phyloP scores from a whole-genome alignment of 2,888 invertebrate species.

The Limnephilus marmoratus region DNA sequence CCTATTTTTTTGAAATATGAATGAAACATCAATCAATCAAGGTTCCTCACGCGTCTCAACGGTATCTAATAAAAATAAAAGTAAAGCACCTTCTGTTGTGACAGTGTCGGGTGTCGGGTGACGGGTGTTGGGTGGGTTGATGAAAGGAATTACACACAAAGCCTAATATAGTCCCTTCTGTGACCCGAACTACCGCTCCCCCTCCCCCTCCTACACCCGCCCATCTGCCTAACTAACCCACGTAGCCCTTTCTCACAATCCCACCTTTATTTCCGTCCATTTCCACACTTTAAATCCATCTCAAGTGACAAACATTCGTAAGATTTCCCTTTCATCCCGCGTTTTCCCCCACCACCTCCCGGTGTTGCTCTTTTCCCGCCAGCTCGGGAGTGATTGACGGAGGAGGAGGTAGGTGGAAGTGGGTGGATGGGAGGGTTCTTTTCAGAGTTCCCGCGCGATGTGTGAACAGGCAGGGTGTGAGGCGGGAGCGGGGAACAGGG shows the following conservation, averaged over 20 bases:
- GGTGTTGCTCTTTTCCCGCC: slow-evolving; percentile 43
- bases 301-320: slow-evolving; percentile 44
- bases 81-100: background rate
- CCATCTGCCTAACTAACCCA: background rate
- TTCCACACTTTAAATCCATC: slow-evolving; percentile 41
- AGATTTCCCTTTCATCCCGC: slow-evolving; percentile 27
- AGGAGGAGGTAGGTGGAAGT: background rate
- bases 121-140: background rate
- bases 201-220: background rate
- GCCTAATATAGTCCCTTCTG: background rate
- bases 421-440: background rate
- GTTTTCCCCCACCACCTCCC: background rate
- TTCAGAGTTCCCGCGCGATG: background rate
- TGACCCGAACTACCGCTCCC: background rate
- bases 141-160: background rate
- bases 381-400: slow-evolving; percentile 44
- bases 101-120: background rate
- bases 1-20: background rate
- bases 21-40: background rate
- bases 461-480: background rate
- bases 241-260: background rate
- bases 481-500: too few species aligned
- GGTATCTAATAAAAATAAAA: background rate
- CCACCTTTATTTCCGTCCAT: slow-evolving; percentile 27
- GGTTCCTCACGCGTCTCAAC: background rate